Percentiles rank a stretch among this genome's conserved stretches.
Evolutionary conservation across 2,113 vertebrate species (phyloP).

Genomic region (Onychostruthus taczanowskii): DNA sequence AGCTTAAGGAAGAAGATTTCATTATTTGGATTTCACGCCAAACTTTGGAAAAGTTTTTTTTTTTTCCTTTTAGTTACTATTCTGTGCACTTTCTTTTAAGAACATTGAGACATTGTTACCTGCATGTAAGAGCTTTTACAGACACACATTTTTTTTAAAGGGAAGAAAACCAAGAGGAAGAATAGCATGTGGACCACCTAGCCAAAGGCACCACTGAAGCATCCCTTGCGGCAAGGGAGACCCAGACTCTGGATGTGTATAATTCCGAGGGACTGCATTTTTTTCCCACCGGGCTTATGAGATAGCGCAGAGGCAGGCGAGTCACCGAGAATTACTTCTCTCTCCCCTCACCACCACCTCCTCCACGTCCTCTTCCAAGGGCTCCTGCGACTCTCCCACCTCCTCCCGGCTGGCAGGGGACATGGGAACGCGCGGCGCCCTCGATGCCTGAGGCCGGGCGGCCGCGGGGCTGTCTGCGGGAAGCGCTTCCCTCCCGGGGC

Average conservation of each 20-base stretch:
- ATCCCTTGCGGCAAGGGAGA: neutral
- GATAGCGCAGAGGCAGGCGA: slow-evolving; percentile 2
- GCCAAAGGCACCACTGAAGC: neutral
- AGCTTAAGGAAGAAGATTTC: neutral
- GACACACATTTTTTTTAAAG: neutral
- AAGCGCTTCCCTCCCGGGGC: slow-evolving; percentile 16
- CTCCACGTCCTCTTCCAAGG: neutral
- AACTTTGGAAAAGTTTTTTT: slow-evolving; percentile 35
- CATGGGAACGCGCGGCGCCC: slow-evolving; percentile 19
- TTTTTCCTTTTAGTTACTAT: neutral
- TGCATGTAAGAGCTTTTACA: neutral
- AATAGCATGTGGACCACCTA: slow-evolving; percentile 39
- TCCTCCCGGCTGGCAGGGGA: neutral
- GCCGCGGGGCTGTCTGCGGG: slow-evolving; percentile 15
- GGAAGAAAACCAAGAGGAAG: neutral
- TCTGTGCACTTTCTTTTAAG: neutral
- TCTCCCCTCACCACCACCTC: neutral
- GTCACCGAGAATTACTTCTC: neutral
- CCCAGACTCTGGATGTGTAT: neutral
- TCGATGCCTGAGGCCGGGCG: slow-evolving; percentile 41
- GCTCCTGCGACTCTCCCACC: neutral
- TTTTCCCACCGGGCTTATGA: neutral
- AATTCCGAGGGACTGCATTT: neutral
- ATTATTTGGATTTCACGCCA: neutral
- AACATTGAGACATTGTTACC: neutral